Base-by-base conservation (phyloP, 2,797 vertebrate genomes). In the Propithecus deckenii region DNA sequence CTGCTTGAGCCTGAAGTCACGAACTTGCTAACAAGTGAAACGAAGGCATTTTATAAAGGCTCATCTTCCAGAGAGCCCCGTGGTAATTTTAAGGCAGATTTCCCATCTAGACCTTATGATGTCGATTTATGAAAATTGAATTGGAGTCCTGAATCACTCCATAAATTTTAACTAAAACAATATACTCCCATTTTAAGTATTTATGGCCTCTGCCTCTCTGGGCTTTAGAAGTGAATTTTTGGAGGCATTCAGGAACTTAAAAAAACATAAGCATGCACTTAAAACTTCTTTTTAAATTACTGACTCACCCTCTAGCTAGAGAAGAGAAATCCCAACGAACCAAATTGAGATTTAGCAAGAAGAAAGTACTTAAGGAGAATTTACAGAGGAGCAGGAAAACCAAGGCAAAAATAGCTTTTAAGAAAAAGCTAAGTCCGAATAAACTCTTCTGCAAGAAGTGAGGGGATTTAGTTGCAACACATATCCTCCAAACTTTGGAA, bases 201-300 rank as follows among this genome's bases (percentile, higher is more conserved):
- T 96, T 95, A 65, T 96, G 95, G 71, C 8, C 78, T 97, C 89
- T 95, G 86, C 80, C 28, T 97, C 75, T 88, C 59, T 90, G 99
- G 98, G 96, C 98, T 97, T 93, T 97, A 98, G 96, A 98, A 98
- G 25, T 97, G 89, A 63, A 98, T 98, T 96, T 99, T 95, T 98
- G 94, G 2, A 99, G 98, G 93, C 98, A 98, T 96, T 98, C 98
- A 18, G 98, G 99, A 98, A 97, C 81, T 95, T 99, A 52, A 98
- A 99, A 95, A 96, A 96, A 63, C 48, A 90, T 38, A 91, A 99
- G 79, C 96, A 91, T 80, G 92, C 98, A 98, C 11, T 98, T 97
- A 94, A 98, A 99, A 43, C n/a, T 79, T 83, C 97, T 98, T 48
- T 86, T 97, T 25, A 97, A 98, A 30, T 93, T 74, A 90, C 90